Evolutionary conservation across 2,797 vertebrate genomes (phyloP).

Genomic region (Arnoldichthys spilopterus): DNA sequence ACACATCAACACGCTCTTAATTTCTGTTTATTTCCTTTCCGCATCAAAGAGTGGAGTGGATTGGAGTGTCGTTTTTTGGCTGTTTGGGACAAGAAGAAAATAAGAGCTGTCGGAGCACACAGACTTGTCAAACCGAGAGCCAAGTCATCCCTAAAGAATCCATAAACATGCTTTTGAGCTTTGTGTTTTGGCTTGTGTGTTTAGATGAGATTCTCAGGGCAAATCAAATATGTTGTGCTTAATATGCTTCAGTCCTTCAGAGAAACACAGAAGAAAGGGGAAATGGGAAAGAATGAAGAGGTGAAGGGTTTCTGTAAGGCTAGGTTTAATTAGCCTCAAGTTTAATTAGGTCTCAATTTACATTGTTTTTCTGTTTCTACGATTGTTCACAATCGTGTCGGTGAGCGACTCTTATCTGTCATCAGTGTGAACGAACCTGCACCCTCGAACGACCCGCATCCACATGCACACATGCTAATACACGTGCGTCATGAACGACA

Average conservation of each 20-base stretch:
- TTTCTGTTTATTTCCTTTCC: constrained; percentile 55
- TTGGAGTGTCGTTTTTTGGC: constrained; percentile 21
- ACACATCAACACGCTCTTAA: constrained; percentile 48
- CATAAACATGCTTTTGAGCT: constrained; percentile 63
- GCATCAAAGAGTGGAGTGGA: constrained; percentile 43
- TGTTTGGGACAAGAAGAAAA: constrained; percentile 1
- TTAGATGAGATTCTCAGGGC: constrained; percentile 6
- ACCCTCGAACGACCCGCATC: too few relatives aligned
- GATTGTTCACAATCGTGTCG: too few relatives aligned
- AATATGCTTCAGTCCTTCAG: not conserved
- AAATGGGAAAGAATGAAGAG: not conserved
- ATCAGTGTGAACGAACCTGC: too few relatives aligned
- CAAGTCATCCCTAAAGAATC: constrained; percentile 67
- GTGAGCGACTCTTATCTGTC: too few relatives aligned
- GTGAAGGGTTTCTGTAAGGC: not conserved
- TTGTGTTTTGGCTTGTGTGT: constrained; percentile 53
- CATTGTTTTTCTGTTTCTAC: too few relatives aligned
- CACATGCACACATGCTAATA: too few relatives aligned
- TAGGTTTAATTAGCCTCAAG: too few relatives aligned
- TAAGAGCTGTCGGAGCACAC: constrained; percentile 48
- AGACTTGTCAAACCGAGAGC: constrained; percentile 48
- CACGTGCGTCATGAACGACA: too few relatives aligned
- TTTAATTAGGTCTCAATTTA: too few relatives aligned
- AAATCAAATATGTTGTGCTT: constrained; percentile 28
- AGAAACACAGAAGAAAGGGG: not conserved